These are phyloP conservation scores for Avahi laniger DNA, from an alignment of 2,797 vertebrate genomes.

Conservation along the genomic window DNA sequence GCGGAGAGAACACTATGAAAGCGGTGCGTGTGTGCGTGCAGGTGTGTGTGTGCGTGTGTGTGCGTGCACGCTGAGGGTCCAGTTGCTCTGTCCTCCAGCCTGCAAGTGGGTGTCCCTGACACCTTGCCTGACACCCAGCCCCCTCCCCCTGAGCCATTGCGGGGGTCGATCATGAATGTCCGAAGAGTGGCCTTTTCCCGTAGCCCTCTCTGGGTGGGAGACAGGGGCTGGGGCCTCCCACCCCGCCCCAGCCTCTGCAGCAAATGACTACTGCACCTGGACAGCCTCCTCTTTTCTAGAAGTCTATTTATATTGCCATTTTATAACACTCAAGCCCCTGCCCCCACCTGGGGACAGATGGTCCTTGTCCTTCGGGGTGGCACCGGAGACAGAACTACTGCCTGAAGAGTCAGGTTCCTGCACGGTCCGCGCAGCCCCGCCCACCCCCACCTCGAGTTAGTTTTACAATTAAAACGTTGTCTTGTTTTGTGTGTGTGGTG, in stretches of 20 bases:
- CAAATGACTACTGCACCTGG: constrained; percentile 74
- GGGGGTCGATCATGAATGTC: constrained; percentile 72
- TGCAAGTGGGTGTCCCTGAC: not conserved
- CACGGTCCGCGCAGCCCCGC: not conserved
- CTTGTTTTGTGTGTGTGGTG: constrained; percentile 44
- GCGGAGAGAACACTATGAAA: not conserved
- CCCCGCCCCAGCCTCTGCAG: constrained; percentile 18
- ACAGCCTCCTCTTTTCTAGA: constrained; percentile 74
- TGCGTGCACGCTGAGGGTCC: accelerated
- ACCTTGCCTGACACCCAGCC: not conserved
- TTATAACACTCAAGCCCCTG: constrained; percentile 69
- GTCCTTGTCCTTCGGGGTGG: not conserved
- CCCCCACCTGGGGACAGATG: not conserved
- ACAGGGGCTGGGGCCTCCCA: not conserved
- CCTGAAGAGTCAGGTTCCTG: constrained; percentile 52
- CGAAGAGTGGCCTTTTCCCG: constrained; percentile 73
- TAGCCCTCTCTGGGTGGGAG: constrained; percentile 33
- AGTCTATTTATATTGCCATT: constrained; percentile 84
- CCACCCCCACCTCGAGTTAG: constrained; percentile 18
- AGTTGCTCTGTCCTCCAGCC: not conserved
- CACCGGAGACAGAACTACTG: not conserved
- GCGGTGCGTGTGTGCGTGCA: not conserved
- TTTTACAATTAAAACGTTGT: constrained; percentile 79
- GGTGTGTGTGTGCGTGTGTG: not conserved
- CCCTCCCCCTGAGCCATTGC: constrained; percentile 57